Base-by-base conservation (phyloP, 2,888 invertebrate species). In the Graphium colonna region DNA sequence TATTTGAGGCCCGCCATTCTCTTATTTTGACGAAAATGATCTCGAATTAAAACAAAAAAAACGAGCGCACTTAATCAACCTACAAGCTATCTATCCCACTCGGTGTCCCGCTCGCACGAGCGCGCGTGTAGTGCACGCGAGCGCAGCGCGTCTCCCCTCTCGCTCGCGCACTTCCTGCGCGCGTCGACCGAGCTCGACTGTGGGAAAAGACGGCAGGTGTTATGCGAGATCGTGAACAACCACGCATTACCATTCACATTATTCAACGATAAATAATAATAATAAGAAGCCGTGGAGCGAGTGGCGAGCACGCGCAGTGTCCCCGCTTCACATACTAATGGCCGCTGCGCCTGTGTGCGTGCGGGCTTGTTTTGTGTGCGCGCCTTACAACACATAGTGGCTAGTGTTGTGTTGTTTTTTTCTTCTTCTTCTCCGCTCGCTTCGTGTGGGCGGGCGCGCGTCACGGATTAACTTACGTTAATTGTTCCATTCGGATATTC, bases 141-240 rank as follows among this genome's bases (percentile, higher is more conserved):
- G 62, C 56, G 57, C 57, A 57, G 58, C 65, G 67, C 82, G 84
- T 69, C 82, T n/a, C n/a, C n/a, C 66, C 77, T 80, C 78, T 72
- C 79, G 73, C 82, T 68, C 83, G 57, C 65, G 63, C 84, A 82
- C 83, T 84, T 82, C 85, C 83, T 82, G 80, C 83, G 69, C 68
- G 79, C 79, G 65, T 67, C 71, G 73, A 71, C 62, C 65, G 71
- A 73, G 77, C 79, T 70, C 77, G 86, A 90, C 82, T 90, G 91
- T 91, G 91, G 91, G 91, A 91, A 91, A 90, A 88, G 79, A 84
- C 85, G 90, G 91, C 91, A 91, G 91, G 91, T 91, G 91, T 82
- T 89, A 85, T 85, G 90, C 88, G 87, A 82, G 87, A 89, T 90
- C 90, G 90, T 88, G 90, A 89, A 88, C 88, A 86, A 84, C 87